Percentiles rank a stretch among this genome's conserved stretches.
Evolutionary conservation across 2,797 vertebrate genomes (phyloP).

Genomic region (Vultur gryphus): DNA sequence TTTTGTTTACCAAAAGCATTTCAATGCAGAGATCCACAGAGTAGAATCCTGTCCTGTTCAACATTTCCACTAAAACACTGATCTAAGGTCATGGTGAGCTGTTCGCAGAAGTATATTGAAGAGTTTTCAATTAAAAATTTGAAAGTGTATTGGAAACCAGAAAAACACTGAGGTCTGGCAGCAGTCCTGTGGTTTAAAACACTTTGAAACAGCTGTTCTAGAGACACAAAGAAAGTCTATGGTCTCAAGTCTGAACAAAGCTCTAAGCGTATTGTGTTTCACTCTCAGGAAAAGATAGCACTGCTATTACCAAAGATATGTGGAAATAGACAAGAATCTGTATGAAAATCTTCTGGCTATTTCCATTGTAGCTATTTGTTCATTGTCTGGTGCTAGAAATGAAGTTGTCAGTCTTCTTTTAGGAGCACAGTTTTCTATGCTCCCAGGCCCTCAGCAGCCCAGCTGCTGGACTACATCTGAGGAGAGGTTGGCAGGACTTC

Average conservation of each 20-base stretch:
- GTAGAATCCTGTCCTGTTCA: background rate
- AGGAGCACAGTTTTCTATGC: background rate
- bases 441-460: background rate
- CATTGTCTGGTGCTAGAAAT: background rate
- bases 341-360: background rate
- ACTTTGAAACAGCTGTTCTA: background rate
- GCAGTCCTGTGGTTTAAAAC: background rate
- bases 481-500: background rate
- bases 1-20: background rate
- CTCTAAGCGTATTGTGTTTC: background rate
- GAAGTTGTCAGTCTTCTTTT: background rate
- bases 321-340: background rate
- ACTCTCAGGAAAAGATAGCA: background rate
- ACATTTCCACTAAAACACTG: background rate
- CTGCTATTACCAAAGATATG: background rate
- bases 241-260: background rate
- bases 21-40: background rate
- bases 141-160: background rate
- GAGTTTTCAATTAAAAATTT: background rate
- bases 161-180: background rate
- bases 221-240: background rate
- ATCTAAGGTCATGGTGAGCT: background rate
- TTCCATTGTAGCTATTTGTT: background rate
- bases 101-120: background rate
- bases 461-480: background rate